These are phyloP conservation scores for Chymomyza costata DNA, from an alignment of 1,140 invertebrate genomes.

Conservation along the genomic window DNA sequence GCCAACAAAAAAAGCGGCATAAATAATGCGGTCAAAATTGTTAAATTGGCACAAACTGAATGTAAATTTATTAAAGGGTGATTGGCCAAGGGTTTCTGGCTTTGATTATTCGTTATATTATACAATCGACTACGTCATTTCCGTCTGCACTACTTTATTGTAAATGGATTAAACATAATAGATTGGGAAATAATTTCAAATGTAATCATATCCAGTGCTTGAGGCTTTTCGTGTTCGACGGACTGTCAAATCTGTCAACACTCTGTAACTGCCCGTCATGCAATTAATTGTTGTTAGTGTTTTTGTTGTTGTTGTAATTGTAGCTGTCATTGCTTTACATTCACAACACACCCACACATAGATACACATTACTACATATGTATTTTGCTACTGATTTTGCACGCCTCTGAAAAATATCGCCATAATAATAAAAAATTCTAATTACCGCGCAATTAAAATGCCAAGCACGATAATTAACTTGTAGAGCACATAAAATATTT, in stretches of 20 bases:
- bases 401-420: slow-evolving; percentile 17
- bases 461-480: neutral
- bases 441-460: slow-evolving; percentile 32
- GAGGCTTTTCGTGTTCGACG: too few species aligned
- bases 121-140: slow-evolving; percentile 43
- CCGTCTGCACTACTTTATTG: slow-evolving; percentile 49
- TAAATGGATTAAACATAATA: neutral
- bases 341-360: slow-evolving; percentile 23
- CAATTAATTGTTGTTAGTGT: slow-evolving; percentile 38
- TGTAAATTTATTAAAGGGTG: too few species aligned
- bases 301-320: slow-evolving; percentile 9
- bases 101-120: too few species aligned
- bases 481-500: neutral
- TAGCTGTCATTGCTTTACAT: slow-evolving; percentile 36
- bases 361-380: too few species aligned
- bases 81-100: too few species aligned
- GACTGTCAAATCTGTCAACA: slow-evolving; percentile 13
- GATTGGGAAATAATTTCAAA: slow-evolving; percentile 34
- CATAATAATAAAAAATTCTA: too few species aligned
- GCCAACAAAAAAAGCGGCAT: too few species aligned
- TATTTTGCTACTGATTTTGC: slow-evolving; percentile 27
- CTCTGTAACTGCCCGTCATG: slow-evolving; percentile 28
- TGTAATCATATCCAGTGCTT: too few species aligned
- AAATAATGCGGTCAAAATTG: too few species aligned
- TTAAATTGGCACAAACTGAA: too few species aligned